These are phyloP conservation scores for Yoshiicerus persimilis DNA, from an alignment of 1,140 invertebrate genomes.

Conservation along the genomic window DNA sequence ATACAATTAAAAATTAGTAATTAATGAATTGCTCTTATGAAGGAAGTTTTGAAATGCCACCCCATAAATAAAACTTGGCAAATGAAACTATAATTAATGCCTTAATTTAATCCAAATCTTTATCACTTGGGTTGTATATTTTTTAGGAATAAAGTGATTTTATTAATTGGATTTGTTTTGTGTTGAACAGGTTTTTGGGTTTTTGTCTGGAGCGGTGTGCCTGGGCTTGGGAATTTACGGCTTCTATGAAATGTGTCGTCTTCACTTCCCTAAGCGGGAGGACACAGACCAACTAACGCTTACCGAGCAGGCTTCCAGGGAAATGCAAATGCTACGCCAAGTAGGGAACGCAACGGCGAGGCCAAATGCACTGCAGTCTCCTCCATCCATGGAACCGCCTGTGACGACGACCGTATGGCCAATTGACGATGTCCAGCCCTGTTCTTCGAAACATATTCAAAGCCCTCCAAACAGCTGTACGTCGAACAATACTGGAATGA, in stretches of 20 bases:
- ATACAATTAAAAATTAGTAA: neutral
- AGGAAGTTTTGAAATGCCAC: too few relatives aligned
- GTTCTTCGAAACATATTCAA: conserved; percentile 62
- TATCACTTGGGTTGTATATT: too few relatives aligned
- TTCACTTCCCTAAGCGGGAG: conserved; percentile 46
- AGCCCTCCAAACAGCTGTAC: conserved; percentile 49
- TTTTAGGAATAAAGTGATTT: neutral
- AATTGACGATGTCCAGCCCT: conserved; percentile 62
- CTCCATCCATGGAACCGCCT: conserved; percentile 46
- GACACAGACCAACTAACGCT: conserved; percentile 51
- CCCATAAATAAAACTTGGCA: too few relatives aligned
- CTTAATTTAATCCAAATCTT: too few relatives aligned
- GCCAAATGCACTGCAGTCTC: conserved; percentile 33
- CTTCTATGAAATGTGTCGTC: conserved; percentile 45
- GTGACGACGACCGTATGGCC: conserved; percentile 53
- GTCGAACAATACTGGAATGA: conserved; percentile 30
- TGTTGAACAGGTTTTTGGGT: conserved; percentile 46
- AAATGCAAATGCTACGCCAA: conserved; percentile 46
- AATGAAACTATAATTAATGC: too few relatives aligned
- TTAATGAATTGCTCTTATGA: neutral
- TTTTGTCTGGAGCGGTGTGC: conserved; percentile 41
- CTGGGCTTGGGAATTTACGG: conserved; percentile 43
- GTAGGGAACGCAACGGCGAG: conserved; percentile 35
- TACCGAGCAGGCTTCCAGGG: conserved; percentile 44
- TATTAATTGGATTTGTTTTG: neutral